phyloP scores from a whole-genome alignment of 1,140 invertebrate genomes.

The Bombus waltoni region DNA sequence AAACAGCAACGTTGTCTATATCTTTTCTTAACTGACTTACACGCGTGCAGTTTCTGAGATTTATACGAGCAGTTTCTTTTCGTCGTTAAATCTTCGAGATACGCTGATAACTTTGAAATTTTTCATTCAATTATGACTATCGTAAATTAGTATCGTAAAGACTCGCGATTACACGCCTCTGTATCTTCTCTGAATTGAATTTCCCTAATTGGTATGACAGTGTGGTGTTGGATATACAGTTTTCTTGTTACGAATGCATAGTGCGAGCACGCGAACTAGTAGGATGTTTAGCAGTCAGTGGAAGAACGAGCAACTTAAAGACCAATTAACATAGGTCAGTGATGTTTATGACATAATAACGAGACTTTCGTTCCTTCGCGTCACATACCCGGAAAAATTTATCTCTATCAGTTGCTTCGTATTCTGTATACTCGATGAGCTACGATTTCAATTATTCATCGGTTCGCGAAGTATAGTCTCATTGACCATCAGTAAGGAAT shows the following conservation, averaged over 20 bases:
- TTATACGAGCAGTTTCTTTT: no score
- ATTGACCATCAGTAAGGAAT: not conserved
- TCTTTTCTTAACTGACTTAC: not conserved
- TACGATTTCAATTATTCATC: constrained; percentile 14
- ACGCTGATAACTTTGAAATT: not conserved
- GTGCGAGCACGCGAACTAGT: constrained; percentile 17
- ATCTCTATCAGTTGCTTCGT: not conserved
- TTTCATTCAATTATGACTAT: no score
- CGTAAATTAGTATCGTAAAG: not conserved
- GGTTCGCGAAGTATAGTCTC: not conserved
- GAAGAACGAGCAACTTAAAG: constrained; percentile 5
- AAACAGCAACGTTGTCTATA: not conserved
- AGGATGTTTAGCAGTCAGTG: constrained; percentile 22
- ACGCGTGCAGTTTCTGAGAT: not conserved
- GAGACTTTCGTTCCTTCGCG: not conserved
- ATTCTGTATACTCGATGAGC: not conserved
- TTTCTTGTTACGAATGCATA: constrained; percentile 28
- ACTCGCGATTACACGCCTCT: not conserved
- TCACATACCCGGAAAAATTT: not conserved
- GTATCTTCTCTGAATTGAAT: constrained; percentile 5
- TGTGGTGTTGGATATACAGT: constrained; percentile 18
- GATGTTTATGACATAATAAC: constrained; percentile 42
- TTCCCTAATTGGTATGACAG: constrained; percentile 32
- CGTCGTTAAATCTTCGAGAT: not conserved
- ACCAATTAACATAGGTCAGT: constrained; percentile 49